Evolutionary conservation across 2,888 invertebrate species (phyloP), one percentile per base, ranked within the genome.

Genomic region (Anoncus sp.): DNA sequence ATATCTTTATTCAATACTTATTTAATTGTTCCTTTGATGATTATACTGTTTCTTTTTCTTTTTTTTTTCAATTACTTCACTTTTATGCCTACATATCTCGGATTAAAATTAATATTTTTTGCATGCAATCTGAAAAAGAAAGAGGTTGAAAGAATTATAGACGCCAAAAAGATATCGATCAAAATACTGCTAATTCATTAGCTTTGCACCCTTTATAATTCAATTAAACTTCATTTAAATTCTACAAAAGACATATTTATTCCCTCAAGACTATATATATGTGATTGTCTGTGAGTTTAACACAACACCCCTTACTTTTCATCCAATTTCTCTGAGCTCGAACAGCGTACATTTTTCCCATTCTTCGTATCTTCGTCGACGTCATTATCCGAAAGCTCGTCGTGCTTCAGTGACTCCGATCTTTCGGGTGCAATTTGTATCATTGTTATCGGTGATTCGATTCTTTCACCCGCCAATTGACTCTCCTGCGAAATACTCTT

Each of bases 361-460:
- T 14, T 62, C 6, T 49, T 51, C 45, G 73, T 70, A 35, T 60
- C 63, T 7, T 79, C 60, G 16, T 70, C 62, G 5, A 45, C 59
- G 9, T 18, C 14, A 45, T 18, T 74, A 31, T 81, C 75, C 10
- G 67, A 53, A 49, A 45, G 20, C 43, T 80, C 76, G 12, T 77
- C 76, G 10, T 63, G 76, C 27, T 74, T 60, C 0, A 75, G 47
- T 10, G 81, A 79, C 12, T 82, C 83, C 3, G 77, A 72, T 24
- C 78, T 72, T 20, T 53, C 74, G 0, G 85, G 82, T 1, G 73
- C 83, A 40, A 83, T 83, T 49, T 86, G 85, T 78, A 85, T 83
- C 83, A 85, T 85, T 27, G 85, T 85, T 10, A 85, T 77, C 14
- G 85, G 85, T 3, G 85, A 83, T 27, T 81, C 79, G 1, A 73